Conservation (phyloP, 1,140 invertebrate species). For the Orchestia grillus region DNA sequence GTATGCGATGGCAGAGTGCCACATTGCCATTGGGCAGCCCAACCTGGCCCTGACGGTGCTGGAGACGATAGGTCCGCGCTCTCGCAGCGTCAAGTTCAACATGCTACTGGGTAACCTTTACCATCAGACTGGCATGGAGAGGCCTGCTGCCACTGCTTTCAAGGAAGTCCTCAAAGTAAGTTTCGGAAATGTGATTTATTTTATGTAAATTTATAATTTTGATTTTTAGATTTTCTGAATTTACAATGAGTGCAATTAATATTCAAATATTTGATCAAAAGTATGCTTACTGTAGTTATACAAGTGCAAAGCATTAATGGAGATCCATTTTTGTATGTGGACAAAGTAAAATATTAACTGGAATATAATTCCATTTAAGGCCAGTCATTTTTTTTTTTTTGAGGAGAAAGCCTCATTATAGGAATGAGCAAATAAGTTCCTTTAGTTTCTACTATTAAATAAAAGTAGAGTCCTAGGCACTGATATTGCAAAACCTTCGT, state of each 20-base stretch:
- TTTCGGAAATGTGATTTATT: background rate
- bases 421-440: no score
- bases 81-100: slow-evolving; percentile 79
- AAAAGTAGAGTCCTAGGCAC: no score
- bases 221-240: background rate
- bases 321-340: no score
- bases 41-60: slow-evolving; percentile 78
- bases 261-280: no score
- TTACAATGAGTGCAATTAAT: background rate
- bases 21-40: slow-evolving; percentile 77
- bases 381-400: no score
- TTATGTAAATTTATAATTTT: background rate
- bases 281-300: no score
- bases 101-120: slow-evolving; percentile 82
- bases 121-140: slow-evolving; percentile 79
- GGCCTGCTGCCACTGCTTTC: slow-evolving; percentile 80
- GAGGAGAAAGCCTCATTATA: no score
- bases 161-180: slow-evolving; percentile 79
- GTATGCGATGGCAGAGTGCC: slow-evolving; percentile 81
- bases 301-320: no score
- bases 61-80: slow-evolving; percentile 80
- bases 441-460: no score
- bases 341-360: no score
- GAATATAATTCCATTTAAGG: no score
- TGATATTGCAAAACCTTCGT: slow-evolving; percentile 4